Evolutionary conservation across 1,140 invertebrate species (phyloP).

Genomic region (Fopius arisanus): DNA sequence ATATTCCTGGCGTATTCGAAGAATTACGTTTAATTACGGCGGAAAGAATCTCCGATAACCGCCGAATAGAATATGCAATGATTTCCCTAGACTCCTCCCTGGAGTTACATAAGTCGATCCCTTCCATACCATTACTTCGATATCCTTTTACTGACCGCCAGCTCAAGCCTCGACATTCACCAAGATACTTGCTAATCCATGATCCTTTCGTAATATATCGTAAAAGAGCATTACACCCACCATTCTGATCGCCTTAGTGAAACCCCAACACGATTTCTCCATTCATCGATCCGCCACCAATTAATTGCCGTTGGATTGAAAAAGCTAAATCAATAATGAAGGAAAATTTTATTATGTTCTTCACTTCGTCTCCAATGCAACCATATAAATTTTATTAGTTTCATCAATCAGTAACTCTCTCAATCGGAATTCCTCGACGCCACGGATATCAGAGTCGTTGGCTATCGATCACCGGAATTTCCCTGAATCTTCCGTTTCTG

Average conservation of each 20-base stretch:
- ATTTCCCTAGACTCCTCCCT: background rate
- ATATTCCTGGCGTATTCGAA: too few species aligned
- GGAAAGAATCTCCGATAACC: too few species aligned
- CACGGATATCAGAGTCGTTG: constrained; percentile 24
- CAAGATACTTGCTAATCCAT: background rate
- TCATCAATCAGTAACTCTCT: background rate
- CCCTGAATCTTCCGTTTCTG: background rate
- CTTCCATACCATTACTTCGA: too few species aligned
- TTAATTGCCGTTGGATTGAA: too few species aligned
- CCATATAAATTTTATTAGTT: background rate
- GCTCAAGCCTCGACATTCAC: background rate
- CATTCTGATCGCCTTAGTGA: background rate
- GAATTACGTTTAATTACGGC: too few species aligned
- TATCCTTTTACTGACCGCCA: background rate
- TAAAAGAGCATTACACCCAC: background rate
- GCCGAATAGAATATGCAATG: too few species aligned
- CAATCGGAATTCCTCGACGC: background rate
- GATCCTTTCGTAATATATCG: background rate
- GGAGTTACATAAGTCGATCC: background rate
- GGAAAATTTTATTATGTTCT: too few species aligned
- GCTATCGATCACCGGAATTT: constrained; percentile 26
- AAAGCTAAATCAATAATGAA: background rate
- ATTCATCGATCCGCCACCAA: background rate
- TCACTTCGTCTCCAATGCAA: too few species aligned
- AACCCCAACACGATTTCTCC: background rate